Conservation (phyloP, 2,888 invertebrate genomes). For the Cartodere bifasciata region DNA sequence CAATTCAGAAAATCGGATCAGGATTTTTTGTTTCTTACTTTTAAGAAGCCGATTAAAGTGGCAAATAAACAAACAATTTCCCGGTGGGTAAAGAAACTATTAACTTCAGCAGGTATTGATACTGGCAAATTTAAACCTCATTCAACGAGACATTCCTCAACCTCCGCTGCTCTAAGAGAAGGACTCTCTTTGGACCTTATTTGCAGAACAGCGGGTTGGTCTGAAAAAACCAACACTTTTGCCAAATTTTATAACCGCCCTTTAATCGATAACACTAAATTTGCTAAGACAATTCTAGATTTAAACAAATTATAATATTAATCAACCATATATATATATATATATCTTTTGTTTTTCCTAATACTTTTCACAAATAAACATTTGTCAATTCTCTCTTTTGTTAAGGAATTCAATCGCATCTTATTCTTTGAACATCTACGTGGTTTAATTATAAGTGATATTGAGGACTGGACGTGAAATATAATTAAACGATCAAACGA, state of each 20-base stretch:
- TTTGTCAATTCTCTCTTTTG: too few relatives aligned
- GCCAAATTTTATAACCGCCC: constrained; percentile 11
- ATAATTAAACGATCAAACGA: too few relatives aligned
- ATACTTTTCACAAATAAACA: too few relatives aligned
- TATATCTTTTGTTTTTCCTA: too few relatives aligned
- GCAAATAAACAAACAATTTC: constrained; percentile 6
- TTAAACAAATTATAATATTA: too few relatives aligned
- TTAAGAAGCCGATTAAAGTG: constrained; percentile 7
- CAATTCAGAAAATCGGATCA: constrained; percentile 5
- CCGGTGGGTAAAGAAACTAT: constrained; percentile 8
- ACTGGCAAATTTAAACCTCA: constrained; percentile 12
- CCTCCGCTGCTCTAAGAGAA: constrained; percentile 13
- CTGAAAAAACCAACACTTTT: constrained; percentile 13
- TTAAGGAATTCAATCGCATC: too few relatives aligned
- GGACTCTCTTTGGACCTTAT: constrained; percentile 14
- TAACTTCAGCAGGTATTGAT: constrained; percentile 13
- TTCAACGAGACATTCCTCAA: constrained; percentile 15
- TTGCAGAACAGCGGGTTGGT: constrained; percentile 16
- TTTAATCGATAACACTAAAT: too few relatives aligned
- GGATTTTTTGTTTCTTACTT: constrained; percentile 5
- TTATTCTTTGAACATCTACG: too few relatives aligned
- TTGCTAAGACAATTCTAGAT: too few relatives aligned
- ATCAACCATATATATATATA: too few relatives aligned
- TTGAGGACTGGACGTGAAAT: too few relatives aligned
- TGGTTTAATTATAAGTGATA: too few relatives aligned